Conservation (phyloP, 2,797 vertebrate species). For the Nyctibius grandis region DNA sequence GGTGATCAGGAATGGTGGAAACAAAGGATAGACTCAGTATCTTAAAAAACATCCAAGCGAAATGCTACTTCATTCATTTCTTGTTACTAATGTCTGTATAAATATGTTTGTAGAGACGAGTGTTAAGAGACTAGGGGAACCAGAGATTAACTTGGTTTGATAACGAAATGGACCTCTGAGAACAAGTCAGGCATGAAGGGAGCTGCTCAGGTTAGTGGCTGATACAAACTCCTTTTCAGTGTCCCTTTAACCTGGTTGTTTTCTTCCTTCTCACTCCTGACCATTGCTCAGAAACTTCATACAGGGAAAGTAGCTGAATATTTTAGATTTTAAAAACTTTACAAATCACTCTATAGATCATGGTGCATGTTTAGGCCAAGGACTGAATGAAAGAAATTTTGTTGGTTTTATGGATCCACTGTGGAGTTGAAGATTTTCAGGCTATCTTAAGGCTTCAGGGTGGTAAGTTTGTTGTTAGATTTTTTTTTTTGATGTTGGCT, state of each 20-base stretch:
- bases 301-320: neutral
- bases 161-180: neutral
- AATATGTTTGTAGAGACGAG: rapidly evolving
- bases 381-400: neutral
- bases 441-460: neutral
- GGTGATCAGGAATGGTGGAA: neutral
- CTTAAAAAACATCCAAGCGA: neutral
- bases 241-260: neutral
- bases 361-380: neutral
- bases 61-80: neutral
- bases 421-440: neutral
- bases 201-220: neutral
- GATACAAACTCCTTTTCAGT: neutral
- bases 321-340: neutral
- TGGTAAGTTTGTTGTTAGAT: neutral
- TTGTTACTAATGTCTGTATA: rapidly evolving
- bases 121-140: neutral
- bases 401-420: neutral
- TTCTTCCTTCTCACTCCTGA: neutral
- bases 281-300: neutral
- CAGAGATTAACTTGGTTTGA: neutral
- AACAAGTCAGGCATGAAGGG: neutral
- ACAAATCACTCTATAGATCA: neutral
- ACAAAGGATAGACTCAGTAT: neutral
- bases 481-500: neutral